Percentiles rank a stretch among this genome's conserved stretches.
phyloP scores from a whole-genome alignment of 2,888 invertebrate genomes.

The Epinotia brunnichana region DNA sequence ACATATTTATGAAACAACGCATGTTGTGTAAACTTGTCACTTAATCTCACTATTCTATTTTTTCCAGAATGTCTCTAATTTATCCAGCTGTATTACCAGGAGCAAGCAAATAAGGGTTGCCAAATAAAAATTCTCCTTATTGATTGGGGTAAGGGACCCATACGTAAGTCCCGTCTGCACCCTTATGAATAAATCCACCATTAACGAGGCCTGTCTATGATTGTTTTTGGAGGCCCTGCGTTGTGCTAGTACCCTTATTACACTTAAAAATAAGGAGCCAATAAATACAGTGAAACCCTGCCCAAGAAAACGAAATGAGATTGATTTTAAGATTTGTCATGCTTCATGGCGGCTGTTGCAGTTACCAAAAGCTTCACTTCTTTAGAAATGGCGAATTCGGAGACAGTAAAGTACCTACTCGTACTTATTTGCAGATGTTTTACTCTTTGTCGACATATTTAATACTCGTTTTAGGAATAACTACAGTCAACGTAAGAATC shows the following conservation, averaged over 20 bases:
- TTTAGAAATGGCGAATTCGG: too few species aligned
- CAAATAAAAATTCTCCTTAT: neutral
- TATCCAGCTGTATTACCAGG: neutral
- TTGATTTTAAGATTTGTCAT: neutral
- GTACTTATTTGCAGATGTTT: too few species aligned
- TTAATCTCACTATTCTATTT: too few species aligned
- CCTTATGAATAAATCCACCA: conserved; percentile 28
- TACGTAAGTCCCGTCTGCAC: neutral
- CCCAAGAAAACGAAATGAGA: neutral
- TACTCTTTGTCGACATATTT: too few species aligned
- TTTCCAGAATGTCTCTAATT: too few species aligned
- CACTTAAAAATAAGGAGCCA: conserved; percentile 6
- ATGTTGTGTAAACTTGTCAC: too few species aligned
- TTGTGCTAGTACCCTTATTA: neutral
- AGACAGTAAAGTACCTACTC: too few species aligned
- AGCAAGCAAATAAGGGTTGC: neutral
- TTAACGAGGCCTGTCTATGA: conserved; percentile 20
- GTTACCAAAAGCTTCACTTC: too few species aligned
- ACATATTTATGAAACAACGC: too few species aligned
- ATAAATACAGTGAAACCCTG: neutral
- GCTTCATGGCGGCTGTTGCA: neutral
- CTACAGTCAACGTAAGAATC: too few species aligned
- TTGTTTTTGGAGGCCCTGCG: conserved; percentile 9
- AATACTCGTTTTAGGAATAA: too few species aligned
- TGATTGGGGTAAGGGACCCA: neutral